Conservation (phyloP, 2,888 invertebrate genomes). For the Stenurella melanura region DNA sequence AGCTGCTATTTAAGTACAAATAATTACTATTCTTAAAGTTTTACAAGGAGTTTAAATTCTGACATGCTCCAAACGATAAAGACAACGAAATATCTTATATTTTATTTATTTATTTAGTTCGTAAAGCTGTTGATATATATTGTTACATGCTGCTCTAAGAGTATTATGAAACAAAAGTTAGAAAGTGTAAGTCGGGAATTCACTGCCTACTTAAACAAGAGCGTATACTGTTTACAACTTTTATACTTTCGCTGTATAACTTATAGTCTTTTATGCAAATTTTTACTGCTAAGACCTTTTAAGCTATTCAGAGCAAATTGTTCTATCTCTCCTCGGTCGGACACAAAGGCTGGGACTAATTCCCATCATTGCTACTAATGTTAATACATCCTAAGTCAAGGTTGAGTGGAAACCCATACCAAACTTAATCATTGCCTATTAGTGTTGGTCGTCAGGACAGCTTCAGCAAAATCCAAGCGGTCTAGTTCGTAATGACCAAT, state of each 20-base stretch:
- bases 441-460: neutral
- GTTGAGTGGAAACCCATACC: constrained; percentile 8
- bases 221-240: constrained; percentile 7
- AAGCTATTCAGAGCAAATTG: constrained; percentile 11
- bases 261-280: constrained; percentile 9
- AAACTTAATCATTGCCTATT: constrained; percentile 9
- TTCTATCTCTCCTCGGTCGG: neutral
- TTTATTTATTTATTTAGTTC: neutral
- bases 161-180: neutral
- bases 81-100: neutral
- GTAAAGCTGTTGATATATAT: neutral
- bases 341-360: constrained; percentile 13
- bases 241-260: neutral
- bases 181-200: neutral
- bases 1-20: too few relatives aligned
- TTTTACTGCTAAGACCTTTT: constrained; percentile 12
- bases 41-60: too few relatives aligned
- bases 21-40: too few relatives aligned
- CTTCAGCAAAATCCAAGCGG: neutral
- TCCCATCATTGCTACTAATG: neutral
- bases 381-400: constrained; percentile 10
- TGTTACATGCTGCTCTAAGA: neutral
- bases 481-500: constrained; percentile 11
- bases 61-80: too few relatives aligned
- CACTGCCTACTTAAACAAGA: neutral